Evolutionary conservation across 1,140 invertebrate species (phyloP), one percentile per base, ranked within the genome.

Genomic region (Rhagoletis pomonella): DNA sequence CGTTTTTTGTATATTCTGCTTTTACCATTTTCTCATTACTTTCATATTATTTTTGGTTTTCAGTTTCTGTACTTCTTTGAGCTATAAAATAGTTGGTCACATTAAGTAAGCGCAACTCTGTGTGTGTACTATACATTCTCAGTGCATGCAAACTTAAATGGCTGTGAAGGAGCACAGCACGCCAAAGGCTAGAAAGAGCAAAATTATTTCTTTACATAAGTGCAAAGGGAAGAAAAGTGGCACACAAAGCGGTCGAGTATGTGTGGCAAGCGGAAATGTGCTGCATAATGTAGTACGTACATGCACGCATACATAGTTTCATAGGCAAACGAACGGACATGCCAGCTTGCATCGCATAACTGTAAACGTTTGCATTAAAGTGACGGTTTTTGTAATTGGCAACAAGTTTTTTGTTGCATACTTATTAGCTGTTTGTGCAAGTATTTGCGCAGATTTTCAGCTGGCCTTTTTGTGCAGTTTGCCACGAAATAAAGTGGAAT

Each of bases 401-500:
- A 9, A 29, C 64, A 67, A 67, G 39, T 55, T 81, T 47, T 47
- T 55, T 81, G 73, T 55, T 47, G n/a, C 12, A 19, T 19, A 12
- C 5, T 81, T 81, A 81, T 19, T 81, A 81, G 44, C 17, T 55
- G 73, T 19, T 9, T 81, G 73, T 19, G 47, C 47, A 77, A 55
- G 19, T 77, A 47, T 55, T 77, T 77, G 69, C n/a, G n/a, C 6
- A 55, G 19, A 55, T n/a, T 50, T 77, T 55, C 7, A 14, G 73
- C 47, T 4, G 47, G 73, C 73, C n/a, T 81, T 50, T 81, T 81
- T 81, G 73, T 55, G n/a, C 47, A 81, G 55, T 81, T 81, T 81
- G 73, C 73, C 50, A 58, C 19, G 73, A 55, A 81, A 55, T 29
- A 55, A 81, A 81, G 73, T 81, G 73, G 47, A 50, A 81, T 81